A percentile compares a stretch with the other conserved stretches of the same genome.
Conservation (phyloP, 2,797 vertebrate species). For the Luscinia megarhynchos region DNA sequence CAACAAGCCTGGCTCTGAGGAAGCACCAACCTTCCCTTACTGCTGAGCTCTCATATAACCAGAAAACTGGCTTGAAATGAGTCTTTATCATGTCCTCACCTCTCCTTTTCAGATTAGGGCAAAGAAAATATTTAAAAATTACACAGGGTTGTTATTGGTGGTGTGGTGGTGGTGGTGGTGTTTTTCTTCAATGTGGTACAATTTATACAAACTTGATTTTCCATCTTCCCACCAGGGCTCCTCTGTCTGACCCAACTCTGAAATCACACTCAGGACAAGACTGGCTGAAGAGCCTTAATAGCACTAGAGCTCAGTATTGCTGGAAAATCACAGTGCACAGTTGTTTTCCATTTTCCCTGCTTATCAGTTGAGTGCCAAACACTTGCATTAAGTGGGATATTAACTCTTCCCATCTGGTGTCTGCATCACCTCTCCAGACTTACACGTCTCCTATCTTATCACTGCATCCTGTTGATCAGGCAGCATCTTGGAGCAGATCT, state of each 20-base stretch:
- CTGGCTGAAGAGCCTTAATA: background rate
- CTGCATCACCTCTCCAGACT: conserved; percentile 25
- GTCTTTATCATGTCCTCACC: background rate
- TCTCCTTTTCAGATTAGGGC: background rate
- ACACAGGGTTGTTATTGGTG: background rate
- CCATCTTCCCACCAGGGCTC: background rate
- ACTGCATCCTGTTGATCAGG: conserved; percentile 55
- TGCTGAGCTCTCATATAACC: background rate
- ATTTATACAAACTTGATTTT: background rate
- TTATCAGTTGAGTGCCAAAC: conserved; percentile 24
- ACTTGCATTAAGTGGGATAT: background rate
- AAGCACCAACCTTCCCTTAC: background rate
- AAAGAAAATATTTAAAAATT: background rate
- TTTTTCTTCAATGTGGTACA: background rate
- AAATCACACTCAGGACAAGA: background rate
- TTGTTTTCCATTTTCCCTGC: conserved; percentile 30
- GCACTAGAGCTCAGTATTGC: background rate
- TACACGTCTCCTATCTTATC: conserved; percentile 31
- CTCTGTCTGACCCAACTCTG: background rate
- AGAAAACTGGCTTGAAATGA: background rate
- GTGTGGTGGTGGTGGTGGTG: background rate
- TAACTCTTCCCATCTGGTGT: conserved; percentile 16
- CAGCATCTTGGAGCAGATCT: conserved; percentile 43
- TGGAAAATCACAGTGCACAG: background rate
- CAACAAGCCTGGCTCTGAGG: background rate